Evolutionary conservation across 2,113 vertebrate genomes (phyloP).

Genomic region (Bubo blakistoni): DNA sequence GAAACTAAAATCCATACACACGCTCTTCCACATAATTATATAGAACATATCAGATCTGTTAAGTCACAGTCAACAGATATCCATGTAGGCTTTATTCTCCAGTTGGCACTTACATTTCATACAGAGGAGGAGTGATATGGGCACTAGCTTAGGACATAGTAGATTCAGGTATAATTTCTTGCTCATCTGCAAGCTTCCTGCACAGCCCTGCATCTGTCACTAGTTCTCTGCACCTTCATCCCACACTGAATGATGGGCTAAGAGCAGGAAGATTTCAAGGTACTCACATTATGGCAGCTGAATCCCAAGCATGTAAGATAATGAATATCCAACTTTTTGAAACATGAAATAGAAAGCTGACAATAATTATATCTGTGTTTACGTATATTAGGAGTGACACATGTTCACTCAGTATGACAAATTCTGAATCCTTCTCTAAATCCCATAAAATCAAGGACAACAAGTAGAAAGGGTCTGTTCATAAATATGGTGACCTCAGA

Average conservation of each 20-base stretch:
- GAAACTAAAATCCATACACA: not conserved
- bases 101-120: not conserved
- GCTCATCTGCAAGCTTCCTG: not conserved
- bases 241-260: not conserved
- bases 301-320: not conserved
- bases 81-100: not conserved
- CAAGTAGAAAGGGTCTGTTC: not conserved
- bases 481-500: not conserved
- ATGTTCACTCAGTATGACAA: accelerated
- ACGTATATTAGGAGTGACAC: not conserved
- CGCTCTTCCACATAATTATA: not conserved
- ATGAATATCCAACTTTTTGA: accelerated
- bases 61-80: not conserved
- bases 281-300: not conserved
- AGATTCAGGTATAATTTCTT: not conserved
- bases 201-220: not conserved
- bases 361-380: not conserved
- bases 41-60: not conserved
- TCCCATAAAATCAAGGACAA: not conserved
- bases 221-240: not conserved
- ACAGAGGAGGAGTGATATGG: not conserved
- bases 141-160: not conserved
- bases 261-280: not conserved
- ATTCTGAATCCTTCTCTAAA: not conserved
- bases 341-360: not conserved